Percentiles rank a stretch among this genome's conserved stretches.
These are phyloP conservation scores for Caerostris extrusa DNA, from an alignment of 1,140 invertebrate species.

Conservation along the genomic window DNA sequence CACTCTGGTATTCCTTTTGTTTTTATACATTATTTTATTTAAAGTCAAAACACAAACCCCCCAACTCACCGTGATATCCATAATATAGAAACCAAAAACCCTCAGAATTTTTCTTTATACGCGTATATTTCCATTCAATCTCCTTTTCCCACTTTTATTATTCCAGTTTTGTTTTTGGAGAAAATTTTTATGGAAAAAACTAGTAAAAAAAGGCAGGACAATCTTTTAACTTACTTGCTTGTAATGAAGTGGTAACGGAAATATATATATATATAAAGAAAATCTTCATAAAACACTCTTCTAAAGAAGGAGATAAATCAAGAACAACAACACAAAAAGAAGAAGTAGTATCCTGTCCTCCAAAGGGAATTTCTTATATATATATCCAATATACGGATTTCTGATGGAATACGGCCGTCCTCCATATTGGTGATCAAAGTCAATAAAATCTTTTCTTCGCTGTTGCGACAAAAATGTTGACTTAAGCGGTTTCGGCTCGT, in stretches of 20 bases:
- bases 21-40: background rate
- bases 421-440: slow-evolving; percentile 73
- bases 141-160: slow-evolving; percentile 26
- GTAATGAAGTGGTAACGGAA: background rate
- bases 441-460: slow-evolving; percentile 72
- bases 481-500: slow-evolving; percentile 72
- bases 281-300: background rate
- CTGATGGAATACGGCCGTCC: slow-evolving; percentile 16
- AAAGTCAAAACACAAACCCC: background rate
- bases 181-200: slow-evolving; percentile 54
- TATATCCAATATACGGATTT: slow-evolving; percentile 45
- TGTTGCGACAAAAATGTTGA: slow-evolving; percentile 73
- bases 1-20: background rate
- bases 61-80: background rate
- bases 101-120: background rate
- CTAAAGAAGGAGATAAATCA: slow-evolving; percentile 52
- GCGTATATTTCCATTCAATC: background rate
- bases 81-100: background rate
- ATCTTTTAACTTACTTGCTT: slow-evolving; percentile 59
- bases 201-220: slow-evolving; percentile 56
- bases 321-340: slow-evolving; percentile 49
- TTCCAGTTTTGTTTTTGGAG: slow-evolving; percentile 55
- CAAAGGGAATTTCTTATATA: slow-evolving; percentile 3
- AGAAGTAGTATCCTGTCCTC: slow-evolving; percentile 6
- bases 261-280: background rate